phyloP scores from a whole-genome alignment of 2,888 invertebrate species.

The Crocallis elinguaria region DNA sequence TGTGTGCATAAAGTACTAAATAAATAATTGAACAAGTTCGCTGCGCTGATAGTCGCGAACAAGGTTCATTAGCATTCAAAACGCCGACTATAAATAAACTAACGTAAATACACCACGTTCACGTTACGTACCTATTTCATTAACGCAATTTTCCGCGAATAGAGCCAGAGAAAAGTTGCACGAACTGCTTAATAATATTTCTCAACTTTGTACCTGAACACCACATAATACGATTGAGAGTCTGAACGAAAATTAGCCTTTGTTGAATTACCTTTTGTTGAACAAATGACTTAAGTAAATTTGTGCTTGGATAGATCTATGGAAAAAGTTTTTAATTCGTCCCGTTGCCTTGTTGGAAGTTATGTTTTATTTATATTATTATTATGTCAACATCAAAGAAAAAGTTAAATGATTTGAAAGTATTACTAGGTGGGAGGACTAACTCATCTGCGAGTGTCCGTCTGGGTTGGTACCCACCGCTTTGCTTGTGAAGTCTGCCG shows the following conservation, averaged over 20 bases:
- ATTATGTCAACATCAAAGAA: too few species aligned
- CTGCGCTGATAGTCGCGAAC: not conserved
- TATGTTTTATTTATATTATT: not conserved
- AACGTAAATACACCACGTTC: slow-evolving; percentile 2
- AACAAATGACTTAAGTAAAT: slow-evolving; percentile 3
- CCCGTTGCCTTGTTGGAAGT: not conserved
- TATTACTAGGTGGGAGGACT: too few species aligned
- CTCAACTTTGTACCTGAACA: slow-evolving; percentile 10
- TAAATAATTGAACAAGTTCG: too few species aligned
- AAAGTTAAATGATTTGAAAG: too few species aligned
- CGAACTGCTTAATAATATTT: slow-evolving; percentile 7
- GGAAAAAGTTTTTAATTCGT: not conserved
- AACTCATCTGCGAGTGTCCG: too few species aligned
- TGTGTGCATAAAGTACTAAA: too few species aligned
- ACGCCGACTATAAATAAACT: slow-evolving; percentile 8
- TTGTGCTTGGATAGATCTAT: not conserved
- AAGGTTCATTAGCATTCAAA: slow-evolving; percentile 15
- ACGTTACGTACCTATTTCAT: slow-evolving; percentile 1
- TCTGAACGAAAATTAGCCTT: slow-evolving; percentile 9
- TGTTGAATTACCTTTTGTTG: slow-evolving; percentile 6
- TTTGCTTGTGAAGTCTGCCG: too few species aligned
- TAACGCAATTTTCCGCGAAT: not conserved
- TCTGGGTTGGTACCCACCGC: too few species aligned
- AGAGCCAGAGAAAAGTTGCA: slow-evolving; percentile 1
- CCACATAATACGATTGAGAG: slow-evolving; percentile 4